Conservation (phyloP, 1,140 invertebrate genomes). For the Ridgeia piscesae region DNA sequence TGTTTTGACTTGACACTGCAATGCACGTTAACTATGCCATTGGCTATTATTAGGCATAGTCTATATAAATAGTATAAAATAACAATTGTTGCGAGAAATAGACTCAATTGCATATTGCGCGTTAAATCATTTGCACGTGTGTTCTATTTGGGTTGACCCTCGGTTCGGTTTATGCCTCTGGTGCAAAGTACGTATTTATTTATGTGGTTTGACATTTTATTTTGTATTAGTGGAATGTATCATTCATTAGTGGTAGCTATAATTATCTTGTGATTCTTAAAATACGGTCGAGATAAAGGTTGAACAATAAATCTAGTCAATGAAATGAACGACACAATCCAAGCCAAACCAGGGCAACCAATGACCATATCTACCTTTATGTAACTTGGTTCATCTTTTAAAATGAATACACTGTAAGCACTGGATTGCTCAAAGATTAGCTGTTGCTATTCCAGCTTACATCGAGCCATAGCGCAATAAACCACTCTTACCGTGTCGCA, state of each 20-base stretch:
- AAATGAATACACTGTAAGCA: too few relatives aligned
- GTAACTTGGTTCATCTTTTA: too few relatives aligned
- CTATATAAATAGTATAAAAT: neutral
- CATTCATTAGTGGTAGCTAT: neutral
- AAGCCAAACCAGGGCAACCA: too few relatives aligned
- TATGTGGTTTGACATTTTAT: neutral
- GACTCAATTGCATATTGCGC: neutral
- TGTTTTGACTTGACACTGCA: too few relatives aligned
- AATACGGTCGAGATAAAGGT: neutral
- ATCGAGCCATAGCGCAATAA: too few relatives aligned
- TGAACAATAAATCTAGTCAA: too few relatives aligned
- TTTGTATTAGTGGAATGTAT: neutral
- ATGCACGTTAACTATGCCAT: too few relatives aligned
- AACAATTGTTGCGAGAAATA: neutral
- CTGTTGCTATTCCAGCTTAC: too few relatives aligned
- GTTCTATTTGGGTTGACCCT: neutral
- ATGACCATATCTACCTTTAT: too few relatives aligned
- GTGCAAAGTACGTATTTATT: neutral
- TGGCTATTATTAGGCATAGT: neutral
- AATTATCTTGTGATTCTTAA: neutral
- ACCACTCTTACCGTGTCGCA: too few relatives aligned
- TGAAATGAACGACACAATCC: too few relatives aligned
- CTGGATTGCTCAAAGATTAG: too few relatives aligned
- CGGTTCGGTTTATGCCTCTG: neutral
- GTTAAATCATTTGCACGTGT: slow-evolving; percentile 1